Conservation (phyloP, 2,888 invertebrate species). For the Lissocephala sabroskyi region DNA sequence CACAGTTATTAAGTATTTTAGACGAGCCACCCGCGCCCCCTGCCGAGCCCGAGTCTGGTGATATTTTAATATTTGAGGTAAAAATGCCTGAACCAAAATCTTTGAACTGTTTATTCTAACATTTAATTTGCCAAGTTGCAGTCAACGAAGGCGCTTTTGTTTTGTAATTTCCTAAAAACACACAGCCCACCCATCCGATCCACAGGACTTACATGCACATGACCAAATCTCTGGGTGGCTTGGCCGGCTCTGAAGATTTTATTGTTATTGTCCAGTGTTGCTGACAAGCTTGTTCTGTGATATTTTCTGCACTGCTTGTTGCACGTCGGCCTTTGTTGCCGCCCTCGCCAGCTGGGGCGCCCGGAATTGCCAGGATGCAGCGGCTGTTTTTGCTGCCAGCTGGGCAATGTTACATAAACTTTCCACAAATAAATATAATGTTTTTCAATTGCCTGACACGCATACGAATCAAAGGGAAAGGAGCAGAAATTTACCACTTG, state of each 20-base stretch:
- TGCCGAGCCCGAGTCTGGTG: no score
- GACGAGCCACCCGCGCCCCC: no score
- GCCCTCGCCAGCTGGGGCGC: background rate
- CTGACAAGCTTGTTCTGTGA: background rate
- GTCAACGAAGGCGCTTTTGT: slow-evolving; percentile 7
- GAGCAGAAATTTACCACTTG: background rate
- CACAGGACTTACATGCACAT: slow-evolving; percentile 5
- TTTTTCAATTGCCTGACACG: slow-evolving; percentile 6
- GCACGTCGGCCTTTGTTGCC: background rate
- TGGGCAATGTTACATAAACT: slow-evolving; percentile 1
- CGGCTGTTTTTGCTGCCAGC: background rate
- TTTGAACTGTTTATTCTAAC: no score
- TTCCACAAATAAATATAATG: slow-evolving; percentile 8
- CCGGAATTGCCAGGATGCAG: background rate
- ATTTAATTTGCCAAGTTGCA: no score
- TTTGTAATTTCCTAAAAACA: slow-evolving; percentile 17
- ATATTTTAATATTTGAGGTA: no score
- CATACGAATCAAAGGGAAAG: background rate
- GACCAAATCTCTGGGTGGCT: background rate
- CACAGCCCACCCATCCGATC: slow-evolving; percentile 4
- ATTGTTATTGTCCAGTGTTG: slow-evolving; percentile 3
- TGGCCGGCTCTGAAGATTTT: background rate
- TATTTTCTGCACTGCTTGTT: background rate
- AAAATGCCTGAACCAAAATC: no score
- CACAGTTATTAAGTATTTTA: no score